Evolutionary conservation across 2,888 invertebrate species (phyloP).

Genomic region (Hemicrepidius hirtus): DNA sequence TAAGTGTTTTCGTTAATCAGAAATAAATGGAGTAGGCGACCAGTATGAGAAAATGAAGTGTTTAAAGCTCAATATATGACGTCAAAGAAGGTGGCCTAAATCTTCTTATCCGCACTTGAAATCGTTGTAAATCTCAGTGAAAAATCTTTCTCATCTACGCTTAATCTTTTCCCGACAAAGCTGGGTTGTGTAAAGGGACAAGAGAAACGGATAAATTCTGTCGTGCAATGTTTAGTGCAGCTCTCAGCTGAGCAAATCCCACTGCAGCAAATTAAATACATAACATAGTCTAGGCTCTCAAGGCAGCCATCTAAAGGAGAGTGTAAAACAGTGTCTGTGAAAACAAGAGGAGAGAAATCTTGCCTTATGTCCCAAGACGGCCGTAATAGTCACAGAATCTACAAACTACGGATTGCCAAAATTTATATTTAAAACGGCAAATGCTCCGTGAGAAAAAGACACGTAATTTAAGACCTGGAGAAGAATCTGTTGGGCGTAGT

Average conservation of each 20-base stretch:
- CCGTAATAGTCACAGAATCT: conserved; percentile 52
- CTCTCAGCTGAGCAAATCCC: conserved; percentile 57
- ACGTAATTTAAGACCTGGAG: conserved; percentile 7
- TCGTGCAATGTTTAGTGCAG: conserved; percentile 48
- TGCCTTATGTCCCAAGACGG: conserved; percentile 53
- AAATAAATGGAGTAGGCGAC: too few relatives aligned
- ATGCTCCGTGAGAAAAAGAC: conserved; percentile 26
- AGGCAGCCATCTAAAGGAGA: conserved; percentile 58
- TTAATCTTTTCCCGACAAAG: conserved; percentile 19
- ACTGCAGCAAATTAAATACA: conserved; percentile 61
- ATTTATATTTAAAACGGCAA: conserved; percentile 40
- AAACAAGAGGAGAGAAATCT: conserved; percentile 56
- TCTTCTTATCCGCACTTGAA: conserved; percentile 15
- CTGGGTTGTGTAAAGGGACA: conserved; percentile 24
- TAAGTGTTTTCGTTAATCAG: too few relatives aligned
- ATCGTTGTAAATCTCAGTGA: conserved; percentile 22
- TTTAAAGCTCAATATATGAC: not conserved
- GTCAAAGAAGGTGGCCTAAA: not conserved
- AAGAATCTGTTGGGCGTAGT: conserved; percentile 23
- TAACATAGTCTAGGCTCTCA: conserved; percentile 57
- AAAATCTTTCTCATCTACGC: conserved; percentile 25
- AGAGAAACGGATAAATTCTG: conserved; percentile 40
- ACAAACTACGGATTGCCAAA: conserved; percentile 42
- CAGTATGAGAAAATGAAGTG: not conserved
- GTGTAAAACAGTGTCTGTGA: conserved; percentile 61